A percentile compares a stretch with the other conserved stretches of the same genome.
Conservation (phyloP, 2,113 vertebrate species). For the Tapirus terrestris region DNA sequence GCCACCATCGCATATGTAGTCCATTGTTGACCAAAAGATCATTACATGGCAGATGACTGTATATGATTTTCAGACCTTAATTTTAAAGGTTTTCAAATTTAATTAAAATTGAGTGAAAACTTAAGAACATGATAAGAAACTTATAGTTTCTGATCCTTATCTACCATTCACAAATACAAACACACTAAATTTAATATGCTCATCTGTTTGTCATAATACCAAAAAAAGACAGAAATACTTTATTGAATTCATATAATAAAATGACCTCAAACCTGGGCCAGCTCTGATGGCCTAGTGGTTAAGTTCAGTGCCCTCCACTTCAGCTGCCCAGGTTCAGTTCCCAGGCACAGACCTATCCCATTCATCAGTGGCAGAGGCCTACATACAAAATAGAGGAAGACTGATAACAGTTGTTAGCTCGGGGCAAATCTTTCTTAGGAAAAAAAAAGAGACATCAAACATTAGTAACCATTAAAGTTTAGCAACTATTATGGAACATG, state of each 20-base stretch:
- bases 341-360: no score
- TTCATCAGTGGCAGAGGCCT: no score
- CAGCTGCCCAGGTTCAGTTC: no score
- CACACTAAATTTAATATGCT: neutral
- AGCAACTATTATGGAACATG: neutral
- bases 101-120: neutral
- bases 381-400: no score
- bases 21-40: no score
- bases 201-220: neutral
- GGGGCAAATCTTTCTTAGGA: no score
- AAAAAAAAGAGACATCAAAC: neutral
- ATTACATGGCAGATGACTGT: no score
- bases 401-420: no score
- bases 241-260: neutral
- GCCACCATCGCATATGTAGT: no score
- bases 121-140: neutral
- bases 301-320: no score
- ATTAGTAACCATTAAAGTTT: neutral
- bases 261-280: neutral
- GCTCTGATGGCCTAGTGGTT: no score
- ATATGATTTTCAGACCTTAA: neutral
- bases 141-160: neutral
- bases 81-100: neutral
- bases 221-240: neutral
- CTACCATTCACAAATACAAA: neutral